Evolutionary conservation across 1,140 invertebrate species (phyloP).

Genomic region (Luehdorfia chinensis): DNA sequence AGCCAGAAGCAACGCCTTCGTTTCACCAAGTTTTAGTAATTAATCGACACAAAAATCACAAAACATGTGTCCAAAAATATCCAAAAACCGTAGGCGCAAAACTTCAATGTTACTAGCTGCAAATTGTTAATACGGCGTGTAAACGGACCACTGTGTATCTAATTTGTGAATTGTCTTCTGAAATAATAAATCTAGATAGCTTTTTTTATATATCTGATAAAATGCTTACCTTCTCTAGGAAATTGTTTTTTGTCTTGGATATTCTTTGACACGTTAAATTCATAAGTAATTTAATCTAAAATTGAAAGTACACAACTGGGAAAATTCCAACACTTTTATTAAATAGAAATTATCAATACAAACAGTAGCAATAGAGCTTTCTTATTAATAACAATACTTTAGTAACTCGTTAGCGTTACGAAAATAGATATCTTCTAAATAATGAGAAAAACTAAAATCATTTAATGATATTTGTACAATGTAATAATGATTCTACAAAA

Average conservation of each 20-base stretch:
- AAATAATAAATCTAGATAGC: too few species aligned
- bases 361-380: conserved; percentile 29
- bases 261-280: conserved; percentile 17
- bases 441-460: conserved; percentile 7
- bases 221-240: too few species aligned
- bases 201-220: too few species aligned
- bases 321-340: conserved; percentile 31
- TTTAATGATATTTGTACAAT: not conserved
- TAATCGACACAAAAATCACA: too few species aligned
- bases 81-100: not conserved
- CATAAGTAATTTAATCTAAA: conserved; percentile 7
- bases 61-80: conserved; percentile 9
- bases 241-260: too few species aligned
- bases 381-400: conserved; percentile 30
- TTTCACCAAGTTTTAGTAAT: not conserved
- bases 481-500: not conserved
- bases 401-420: conserved; percentile 1
- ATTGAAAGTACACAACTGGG: conserved; percentile 24
- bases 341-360: conserved; percentile 18
- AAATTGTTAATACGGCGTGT: too few species aligned
- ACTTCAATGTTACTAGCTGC: not conserved
- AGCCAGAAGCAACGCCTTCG: too few species aligned
- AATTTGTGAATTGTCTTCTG: too few species aligned
- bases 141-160: too few species aligned
- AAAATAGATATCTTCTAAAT: not conserved